Percentiles rank a stretch among this genome's conserved stretches.
These are phyloP conservation scores for Eubucco bourcierii DNA, from an alignment of 2,113 vertebrate genomes.

Conservation along the genomic window DNA sequence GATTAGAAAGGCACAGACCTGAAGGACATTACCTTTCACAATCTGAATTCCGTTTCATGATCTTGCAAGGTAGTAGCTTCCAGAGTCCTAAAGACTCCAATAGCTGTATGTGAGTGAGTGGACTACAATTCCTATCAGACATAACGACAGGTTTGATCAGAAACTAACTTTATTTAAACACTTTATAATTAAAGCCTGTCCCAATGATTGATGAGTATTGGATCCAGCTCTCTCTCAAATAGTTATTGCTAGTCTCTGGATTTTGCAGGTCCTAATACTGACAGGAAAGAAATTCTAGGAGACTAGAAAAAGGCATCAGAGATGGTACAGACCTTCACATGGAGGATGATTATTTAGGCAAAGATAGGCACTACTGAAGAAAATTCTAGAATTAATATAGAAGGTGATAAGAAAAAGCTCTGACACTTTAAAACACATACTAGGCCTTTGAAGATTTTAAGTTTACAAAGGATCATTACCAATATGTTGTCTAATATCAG, in stretches of 20 bases:
- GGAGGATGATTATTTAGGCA: background rate
- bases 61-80: background rate
- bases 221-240: background rate
- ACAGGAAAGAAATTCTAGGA: background rate
- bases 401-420: background rate
- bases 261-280: background rate
- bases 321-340: background rate
- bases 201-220: conserved; percentile 16
- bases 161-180: conserved; percentile 54
- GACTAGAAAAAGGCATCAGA: background rate
- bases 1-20: background rate
- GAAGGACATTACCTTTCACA: conserved; percentile 12
- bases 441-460: background rate
- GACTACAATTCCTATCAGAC: conserved; percentile 20
- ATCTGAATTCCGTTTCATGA: conserved; percentile 32
- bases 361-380: background rate
- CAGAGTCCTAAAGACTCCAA: conserved; percentile 9
- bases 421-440: background rate
- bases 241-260: background rate
- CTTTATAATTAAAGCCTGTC: conserved; percentile 39
- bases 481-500: background rate
- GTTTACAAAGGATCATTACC: background rate
- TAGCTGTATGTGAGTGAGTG: conserved; percentile 12
- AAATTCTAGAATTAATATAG: background rate
- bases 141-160: conserved; percentile 11